Percentiles rank a stretch among this genome's conserved stretches.
Conservation (phyloP, 2,797 vertebrate genomes). For the Onychomys arenicola region DNA sequence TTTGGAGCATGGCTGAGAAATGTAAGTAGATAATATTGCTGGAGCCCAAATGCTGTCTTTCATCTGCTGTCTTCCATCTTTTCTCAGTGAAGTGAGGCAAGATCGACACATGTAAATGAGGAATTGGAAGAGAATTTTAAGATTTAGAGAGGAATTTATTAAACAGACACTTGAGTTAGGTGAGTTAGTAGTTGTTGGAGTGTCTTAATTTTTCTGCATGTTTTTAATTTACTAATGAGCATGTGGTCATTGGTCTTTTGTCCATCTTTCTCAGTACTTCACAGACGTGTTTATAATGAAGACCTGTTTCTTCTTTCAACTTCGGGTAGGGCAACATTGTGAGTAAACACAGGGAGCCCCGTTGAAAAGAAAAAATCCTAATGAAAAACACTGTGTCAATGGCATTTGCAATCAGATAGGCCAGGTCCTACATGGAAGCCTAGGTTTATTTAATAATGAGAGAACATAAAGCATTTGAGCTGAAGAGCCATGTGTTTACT, state of each 20-base stretch:
- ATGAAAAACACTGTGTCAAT: neutral
- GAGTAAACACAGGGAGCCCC: neutral
- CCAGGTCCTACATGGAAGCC: neutral
- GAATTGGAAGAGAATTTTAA: neutral
- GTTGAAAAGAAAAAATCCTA: neutral
- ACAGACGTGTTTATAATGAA: neutral
- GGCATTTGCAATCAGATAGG: neutral
- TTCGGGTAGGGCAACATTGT: neutral
- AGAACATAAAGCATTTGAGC: neutral
- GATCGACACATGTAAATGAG: neutral
- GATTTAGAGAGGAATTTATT: neutral
- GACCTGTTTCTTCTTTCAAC: neutral
- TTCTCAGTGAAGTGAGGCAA: neutral
- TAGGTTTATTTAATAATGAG: neutral
- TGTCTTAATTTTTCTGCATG: neutral
- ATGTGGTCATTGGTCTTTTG: neutral
- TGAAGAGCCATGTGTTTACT: neutral
- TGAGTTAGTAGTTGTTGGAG: neutral
- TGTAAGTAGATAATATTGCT: neutral
- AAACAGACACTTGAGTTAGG: neutral
- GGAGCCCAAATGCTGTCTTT: neutral
- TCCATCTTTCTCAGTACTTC: neutral
- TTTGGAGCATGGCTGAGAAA: neutral
- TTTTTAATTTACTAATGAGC: neutral
- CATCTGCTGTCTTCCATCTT: neutral